Percentiles rank a stretch among this genome's conserved stretches.
phyloP scores from a whole-genome alignment of 1,140 invertebrate species.

The Diuraphis noxia region DNA sequence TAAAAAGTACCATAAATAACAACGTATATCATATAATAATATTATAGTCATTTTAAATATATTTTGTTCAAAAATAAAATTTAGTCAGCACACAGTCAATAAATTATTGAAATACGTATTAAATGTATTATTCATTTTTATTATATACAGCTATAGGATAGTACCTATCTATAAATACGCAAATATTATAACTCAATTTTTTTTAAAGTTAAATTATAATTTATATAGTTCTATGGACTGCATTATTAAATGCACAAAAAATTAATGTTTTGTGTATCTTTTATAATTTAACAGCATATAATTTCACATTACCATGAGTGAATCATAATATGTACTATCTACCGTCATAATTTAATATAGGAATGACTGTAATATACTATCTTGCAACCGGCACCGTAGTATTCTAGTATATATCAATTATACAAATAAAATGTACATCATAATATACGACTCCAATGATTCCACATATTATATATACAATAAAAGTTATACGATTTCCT shows the following conservation, averaged over 20 bases:
- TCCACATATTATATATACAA: background rate
- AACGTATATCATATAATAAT: background rate
- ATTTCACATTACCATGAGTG: background rate
- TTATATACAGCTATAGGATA: background rate
- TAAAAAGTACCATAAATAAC: background rate
- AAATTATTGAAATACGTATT: background rate
- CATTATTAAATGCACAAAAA: background rate
- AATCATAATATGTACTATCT: too few species aligned
- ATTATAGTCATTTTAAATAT: conserved; percentile 14
- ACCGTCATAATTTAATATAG: background rate
- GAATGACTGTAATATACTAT: too few species aligned
- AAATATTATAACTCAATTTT: background rate
- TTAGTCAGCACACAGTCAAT: background rate
- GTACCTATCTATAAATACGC: too few species aligned
- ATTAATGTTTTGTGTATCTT: background rate
- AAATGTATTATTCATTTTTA: background rate
- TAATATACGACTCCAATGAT: background rate
- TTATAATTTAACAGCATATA: background rate
- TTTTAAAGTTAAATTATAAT: background rate
- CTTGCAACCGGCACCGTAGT: too few species aligned
- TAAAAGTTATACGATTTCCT: background rate
- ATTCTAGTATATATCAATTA: background rate
- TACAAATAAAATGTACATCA: background rate
- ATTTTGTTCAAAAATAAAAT: background rate
- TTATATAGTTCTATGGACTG: background rate